Percentiles rank a stretch among this genome's conserved stretches.
These are phyloP conservation scores for Heliconius himera DNA, from an alignment of 1,140 invertebrate genomes.

Conservation along the genomic window DNA sequence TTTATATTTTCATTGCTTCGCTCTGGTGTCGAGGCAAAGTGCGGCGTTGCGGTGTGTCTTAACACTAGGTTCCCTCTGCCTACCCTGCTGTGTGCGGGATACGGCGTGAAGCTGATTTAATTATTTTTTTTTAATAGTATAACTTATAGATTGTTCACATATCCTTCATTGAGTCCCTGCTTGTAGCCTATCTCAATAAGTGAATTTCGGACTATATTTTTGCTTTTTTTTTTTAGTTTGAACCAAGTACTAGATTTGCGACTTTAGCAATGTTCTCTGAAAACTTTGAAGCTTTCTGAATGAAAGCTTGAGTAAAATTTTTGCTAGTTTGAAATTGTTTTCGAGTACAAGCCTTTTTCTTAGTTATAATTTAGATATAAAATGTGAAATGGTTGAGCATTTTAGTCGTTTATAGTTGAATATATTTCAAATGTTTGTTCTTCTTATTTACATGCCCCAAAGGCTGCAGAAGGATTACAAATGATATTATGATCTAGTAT, in stretches of 20 bases:
- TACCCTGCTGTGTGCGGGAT: no score
- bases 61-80: no score
- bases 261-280: neutral
- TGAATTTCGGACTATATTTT: neutral
- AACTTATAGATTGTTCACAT: no score
- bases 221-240: slow-evolving; percentile 16
- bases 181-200: neutral
- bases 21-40: no score
- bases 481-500: no score
- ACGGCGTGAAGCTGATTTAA: no score
- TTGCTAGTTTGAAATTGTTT: slow-evolving; percentile 11
- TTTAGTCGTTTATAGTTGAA: neutral
- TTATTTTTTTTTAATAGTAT: no score
- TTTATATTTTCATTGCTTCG: no score
- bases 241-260: neutral
- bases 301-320: slow-evolving; percentile 9
- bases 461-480: no score
- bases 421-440: neutral
- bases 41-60: no score
- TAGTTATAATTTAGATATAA: neutral
- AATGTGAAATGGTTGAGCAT: neutral
- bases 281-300: neutral
- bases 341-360: neutral
- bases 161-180: no score
- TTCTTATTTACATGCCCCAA: no score